Percentiles rank a stretch among this genome's conserved stretches.
Evolutionary conservation across 2,888 invertebrate species (phyloP).

Genomic region (Limnephilus lunatus): DNA sequence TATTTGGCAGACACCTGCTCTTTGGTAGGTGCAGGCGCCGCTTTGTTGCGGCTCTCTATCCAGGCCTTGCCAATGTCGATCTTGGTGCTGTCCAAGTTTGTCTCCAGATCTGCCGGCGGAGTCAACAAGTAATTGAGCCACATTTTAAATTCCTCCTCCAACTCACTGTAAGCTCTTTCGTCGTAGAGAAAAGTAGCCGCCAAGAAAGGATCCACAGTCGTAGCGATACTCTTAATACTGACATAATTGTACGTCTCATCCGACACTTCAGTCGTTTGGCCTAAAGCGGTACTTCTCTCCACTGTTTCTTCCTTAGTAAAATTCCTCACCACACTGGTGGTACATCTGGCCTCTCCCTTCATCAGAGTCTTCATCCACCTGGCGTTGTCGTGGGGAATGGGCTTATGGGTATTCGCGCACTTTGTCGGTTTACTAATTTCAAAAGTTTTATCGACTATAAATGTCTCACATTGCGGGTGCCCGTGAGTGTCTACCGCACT

Average conservation of each 20-base stretch:
- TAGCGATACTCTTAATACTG: conserved; percentile 72
- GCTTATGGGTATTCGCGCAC: not conserved
- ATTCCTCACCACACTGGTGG: not conserved
- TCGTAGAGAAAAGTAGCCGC: conserved; percentile 83
- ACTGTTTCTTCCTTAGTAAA: conserved; percentile 22
- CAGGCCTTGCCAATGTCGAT: conserved; percentile 86
- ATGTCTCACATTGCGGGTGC: conserved; percentile 71
- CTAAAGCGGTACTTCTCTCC: not conserved
- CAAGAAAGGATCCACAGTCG: conserved; percentile 82
- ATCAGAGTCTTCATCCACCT: conserved; percentile 67
- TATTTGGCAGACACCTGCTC: conserved; percentile 83
- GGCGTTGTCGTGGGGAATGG: conserved; percentile 65
- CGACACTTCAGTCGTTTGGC: conserved; percentile 5
- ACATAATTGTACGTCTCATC: conserved; percentile 53
- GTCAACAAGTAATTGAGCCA: conserved; percentile 89
- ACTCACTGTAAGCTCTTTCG: conserved; percentile 81
- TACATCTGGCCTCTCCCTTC: conserved; percentile 66
- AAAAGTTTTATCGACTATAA: conserved; percentile 74
- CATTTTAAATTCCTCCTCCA: conserved; percentile 84
- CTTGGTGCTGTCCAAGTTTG: conserved; percentile 78
- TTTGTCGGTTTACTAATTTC: conserved; percentile 67
- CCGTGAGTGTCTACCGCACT: conserved; percentile 70
- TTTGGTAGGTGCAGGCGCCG: conserved; percentile 83
- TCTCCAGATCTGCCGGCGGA: conserved; percentile 84
- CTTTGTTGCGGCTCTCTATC: conserved; percentile 84